Evolutionary conservation across 2,113 vertebrate genomes (phyloP), one percentile per base, ranked within the genome.

Genomic region (Tautogolabrus adspersus): DNA sequence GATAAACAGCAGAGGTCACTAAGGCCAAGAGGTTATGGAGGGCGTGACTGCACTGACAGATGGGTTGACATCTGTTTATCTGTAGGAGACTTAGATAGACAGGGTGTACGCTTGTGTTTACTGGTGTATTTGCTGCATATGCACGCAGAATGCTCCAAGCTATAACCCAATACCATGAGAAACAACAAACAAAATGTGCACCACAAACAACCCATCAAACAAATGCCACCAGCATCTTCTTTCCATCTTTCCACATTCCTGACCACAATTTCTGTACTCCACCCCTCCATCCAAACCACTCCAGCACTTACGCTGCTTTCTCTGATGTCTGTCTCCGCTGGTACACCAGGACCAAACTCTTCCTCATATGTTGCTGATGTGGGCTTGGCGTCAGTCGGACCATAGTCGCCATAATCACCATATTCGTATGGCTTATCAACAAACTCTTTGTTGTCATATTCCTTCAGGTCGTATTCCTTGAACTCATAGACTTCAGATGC

Each of bases 341-440:
- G 96, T 68, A 97, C 96, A 75, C 97, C 98, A 46, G 96, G 96
- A 77, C 97, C 98, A 90, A 99, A 95, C 62, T 98, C 96, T 63
- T 97, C 96, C 46, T 92, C 91, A 0, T 95, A 94, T 78, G 90
- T 79, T 23, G 91, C 83, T 68, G 87, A 86, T 51, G 95, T 95
- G 71, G 96, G 92, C 79, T 96, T 96, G 72, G 95, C 90, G 87
- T 95, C 96, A 57, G 95, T 94, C 77, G 95, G 85, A 75, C 93
- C 95, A 84, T 96, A 97, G 81, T 97, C 96, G 81, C 95, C 96
- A 89, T 97, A 97, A 88, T 90, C 84, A 6, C 84, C 80, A 22
- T 98, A 96, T 59, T 93, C 91, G 6, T 94, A 94, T 83, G 95
- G 93, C 85, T 94, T 96, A 51, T 95, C 89, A 1, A 91, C 87